phyloP scores from a whole-genome alignment of 1,140 invertebrate genomes.

The Tenebrio molitor region DNA sequence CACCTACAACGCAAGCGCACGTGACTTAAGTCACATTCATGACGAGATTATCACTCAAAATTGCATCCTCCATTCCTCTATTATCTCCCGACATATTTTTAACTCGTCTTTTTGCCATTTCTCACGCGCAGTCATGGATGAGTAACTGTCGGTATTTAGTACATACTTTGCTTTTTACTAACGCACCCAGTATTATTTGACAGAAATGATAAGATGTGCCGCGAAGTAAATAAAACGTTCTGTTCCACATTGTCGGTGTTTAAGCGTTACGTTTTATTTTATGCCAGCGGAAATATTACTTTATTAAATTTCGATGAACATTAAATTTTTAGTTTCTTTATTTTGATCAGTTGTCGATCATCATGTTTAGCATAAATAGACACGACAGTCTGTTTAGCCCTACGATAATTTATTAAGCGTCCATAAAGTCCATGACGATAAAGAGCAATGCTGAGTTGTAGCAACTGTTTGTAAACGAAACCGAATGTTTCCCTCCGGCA shows the following conservation, averaged over 20 bases:
- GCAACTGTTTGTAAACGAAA: constrained; percentile 23
- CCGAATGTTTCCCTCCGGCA: constrained; percentile 21
- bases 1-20: constrained; percentile 1
- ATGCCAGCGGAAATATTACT: neutral
- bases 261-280: neutral
- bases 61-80: neutral
- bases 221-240: neutral
- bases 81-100: too few relatives aligned
- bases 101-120: neutral
- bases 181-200: too few relatives aligned
- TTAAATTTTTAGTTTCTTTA: neutral
- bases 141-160: too few relatives aligned
- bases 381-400: too few relatives aligned
- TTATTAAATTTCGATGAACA: neutral
- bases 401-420: too few relatives aligned
- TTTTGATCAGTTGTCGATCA: neutral
- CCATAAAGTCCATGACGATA: neutral
- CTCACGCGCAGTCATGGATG: too few relatives aligned
- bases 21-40: constrained; percentile 36
- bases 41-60: neutral
- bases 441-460: neutral
- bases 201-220: neutral
- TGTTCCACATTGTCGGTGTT: neutral
- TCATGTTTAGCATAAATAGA: neutral
- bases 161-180: too few relatives aligned